Percentiles rank a stretch among this genome's conserved stretches.
phyloP scores from a whole-genome alignment of 1,140 invertebrate genomes.

The Diprion similis region DNA sequence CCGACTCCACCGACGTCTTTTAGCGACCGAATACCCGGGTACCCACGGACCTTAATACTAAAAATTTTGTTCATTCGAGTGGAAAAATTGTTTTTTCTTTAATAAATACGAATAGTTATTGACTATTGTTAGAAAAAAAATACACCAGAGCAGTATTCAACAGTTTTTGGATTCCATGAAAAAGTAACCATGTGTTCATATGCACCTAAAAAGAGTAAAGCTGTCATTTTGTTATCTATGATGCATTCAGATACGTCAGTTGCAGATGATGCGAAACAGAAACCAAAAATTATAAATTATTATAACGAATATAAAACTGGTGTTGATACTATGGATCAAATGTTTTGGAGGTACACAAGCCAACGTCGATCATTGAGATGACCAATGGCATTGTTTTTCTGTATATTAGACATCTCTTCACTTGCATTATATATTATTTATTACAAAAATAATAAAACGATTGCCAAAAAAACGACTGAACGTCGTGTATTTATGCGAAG shows the following conservation, averaged over 20 bases:
- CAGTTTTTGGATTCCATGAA: constrained; percentile 39
- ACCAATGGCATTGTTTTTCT: constrained; percentile 62
- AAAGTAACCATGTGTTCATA: constrained; percentile 37
- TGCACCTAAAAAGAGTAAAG: constrained; percentile 41
- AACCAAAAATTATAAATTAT: constrained; percentile 49
- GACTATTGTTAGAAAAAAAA: no score
- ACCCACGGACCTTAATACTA: no score
- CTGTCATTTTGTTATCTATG: constrained; percentile 35
- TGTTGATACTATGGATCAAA: constrained; percentile 57
- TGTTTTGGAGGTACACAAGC: constrained; percentile 60
- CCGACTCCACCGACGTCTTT: no score
- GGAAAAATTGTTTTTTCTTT: no score
- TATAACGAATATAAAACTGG: constrained; percentile 57
- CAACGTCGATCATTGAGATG: constrained; percentile 60
- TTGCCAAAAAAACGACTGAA: constrained; percentile 21
- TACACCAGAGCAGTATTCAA: constrained; percentile 21
- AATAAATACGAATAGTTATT: no score
- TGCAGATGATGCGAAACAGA: constrained; percentile 32
- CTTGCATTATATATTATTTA: constrained; percentile 28
- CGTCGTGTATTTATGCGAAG: constrained; percentile 22
- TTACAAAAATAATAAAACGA: constrained; percentile 26
- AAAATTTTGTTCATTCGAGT: no score
- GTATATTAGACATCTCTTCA: constrained; percentile 61
- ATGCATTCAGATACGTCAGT: constrained; percentile 35
- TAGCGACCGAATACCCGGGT: no score